These are phyloP conservation scores for Tanytarsus gracilentus DNA, from an alignment of 2,888 invertebrate genomes.

Conservation along the genomic window DNA sequence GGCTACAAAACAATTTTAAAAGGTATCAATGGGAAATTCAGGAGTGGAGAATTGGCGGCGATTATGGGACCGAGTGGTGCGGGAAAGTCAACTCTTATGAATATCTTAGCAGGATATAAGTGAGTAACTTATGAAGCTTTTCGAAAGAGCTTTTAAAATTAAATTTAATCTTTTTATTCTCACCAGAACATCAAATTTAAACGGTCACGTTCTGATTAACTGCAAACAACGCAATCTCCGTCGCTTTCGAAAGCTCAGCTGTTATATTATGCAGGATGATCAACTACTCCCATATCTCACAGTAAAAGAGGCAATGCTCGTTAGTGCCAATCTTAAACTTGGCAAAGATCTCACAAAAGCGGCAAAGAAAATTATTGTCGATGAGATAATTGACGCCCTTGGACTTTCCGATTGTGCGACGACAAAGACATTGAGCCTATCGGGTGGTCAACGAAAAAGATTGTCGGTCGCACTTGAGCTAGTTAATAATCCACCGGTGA, in stretches of 20 bases:
- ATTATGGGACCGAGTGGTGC: conserved; percentile 40
- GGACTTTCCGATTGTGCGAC: conserved; percentile 70
- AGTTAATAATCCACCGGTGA: conserved; percentile 92
- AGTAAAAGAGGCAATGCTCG: conserved; percentile 86
- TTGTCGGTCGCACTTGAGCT: conserved; percentile 85
- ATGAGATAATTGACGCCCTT: conserved; percentile 77
- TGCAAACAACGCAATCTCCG: conserved; percentile 78
- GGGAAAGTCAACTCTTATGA: conserved; percentile 76
- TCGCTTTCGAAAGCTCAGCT: conserved; percentile 84
- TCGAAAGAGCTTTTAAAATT: conserved; percentile 8
- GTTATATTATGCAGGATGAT: conserved; percentile 96
- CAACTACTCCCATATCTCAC: conserved; percentile 81
- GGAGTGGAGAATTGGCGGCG: conserved; percentile 84
- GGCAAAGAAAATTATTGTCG: conserved; percentile 70
- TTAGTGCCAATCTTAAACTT: conserved; percentile 86
- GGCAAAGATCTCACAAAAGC: conserved; percentile 64
- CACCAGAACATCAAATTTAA: conserved; percentile 71
- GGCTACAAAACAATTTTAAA: conserved; percentile 82
- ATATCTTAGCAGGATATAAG: conserved; percentile 82
- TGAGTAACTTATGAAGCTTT: conserved; percentile 42
- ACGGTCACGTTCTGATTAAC: conserved; percentile 79
- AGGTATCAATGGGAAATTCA: conserved; percentile 79
- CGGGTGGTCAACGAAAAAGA: conserved; percentile 85
- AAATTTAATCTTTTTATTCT: conserved; percentile 6
- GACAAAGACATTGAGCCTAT: conserved; percentile 70